Conservation (phyloP, 2,888 invertebrate genomes). For the Enchytraeus crypticus region DNA sequence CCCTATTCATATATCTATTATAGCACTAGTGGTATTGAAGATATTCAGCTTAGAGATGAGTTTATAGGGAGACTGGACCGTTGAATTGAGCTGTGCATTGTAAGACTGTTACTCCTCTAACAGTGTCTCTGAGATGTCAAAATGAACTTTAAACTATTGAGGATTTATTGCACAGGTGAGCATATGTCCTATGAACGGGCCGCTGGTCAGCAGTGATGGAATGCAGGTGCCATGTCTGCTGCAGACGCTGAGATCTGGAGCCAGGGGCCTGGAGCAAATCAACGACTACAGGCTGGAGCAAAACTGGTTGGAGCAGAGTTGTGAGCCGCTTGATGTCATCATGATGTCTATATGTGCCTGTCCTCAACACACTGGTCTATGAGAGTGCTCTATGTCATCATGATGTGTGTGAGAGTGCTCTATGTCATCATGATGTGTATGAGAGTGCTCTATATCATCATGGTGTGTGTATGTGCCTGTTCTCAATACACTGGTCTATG, state of each 20-base stretch:
- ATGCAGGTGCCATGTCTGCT: conserved; percentile 39
- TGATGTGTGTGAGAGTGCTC: too few relatives aligned
- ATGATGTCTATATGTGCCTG: conserved; percentile 40
- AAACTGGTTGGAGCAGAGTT: conserved; percentile 32
- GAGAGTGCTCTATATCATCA: too few relatives aligned
- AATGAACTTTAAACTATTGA: neutral
- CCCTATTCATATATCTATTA: too few relatives aligned
- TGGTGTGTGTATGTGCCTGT: too few relatives aligned
- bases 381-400: neutral
- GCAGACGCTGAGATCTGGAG: conserved; percentile 36
- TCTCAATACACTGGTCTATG: too few relatives aligned
- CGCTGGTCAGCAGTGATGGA: conserved; percentile 32
- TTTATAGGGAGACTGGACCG: too few relatives aligned
- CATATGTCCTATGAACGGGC: conserved; percentile 40
- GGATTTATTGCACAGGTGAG: conserved; percentile 25
- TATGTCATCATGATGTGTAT: too few relatives aligned
- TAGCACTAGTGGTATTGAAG: too few relatives aligned
- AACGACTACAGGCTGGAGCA: conserved; percentile 37
- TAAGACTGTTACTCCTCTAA: neutral
- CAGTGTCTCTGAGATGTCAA: neutral
- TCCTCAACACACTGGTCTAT: conserved; percentile 26
- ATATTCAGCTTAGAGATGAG: too few relatives aligned
- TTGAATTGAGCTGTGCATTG: neutral
- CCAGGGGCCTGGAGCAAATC: conserved; percentile 35
- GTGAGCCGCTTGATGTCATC: conserved; percentile 34